Evolutionary conservation across 2,888 invertebrate species (phyloP).

Genomic region (Drosophila barbarae): DNA sequence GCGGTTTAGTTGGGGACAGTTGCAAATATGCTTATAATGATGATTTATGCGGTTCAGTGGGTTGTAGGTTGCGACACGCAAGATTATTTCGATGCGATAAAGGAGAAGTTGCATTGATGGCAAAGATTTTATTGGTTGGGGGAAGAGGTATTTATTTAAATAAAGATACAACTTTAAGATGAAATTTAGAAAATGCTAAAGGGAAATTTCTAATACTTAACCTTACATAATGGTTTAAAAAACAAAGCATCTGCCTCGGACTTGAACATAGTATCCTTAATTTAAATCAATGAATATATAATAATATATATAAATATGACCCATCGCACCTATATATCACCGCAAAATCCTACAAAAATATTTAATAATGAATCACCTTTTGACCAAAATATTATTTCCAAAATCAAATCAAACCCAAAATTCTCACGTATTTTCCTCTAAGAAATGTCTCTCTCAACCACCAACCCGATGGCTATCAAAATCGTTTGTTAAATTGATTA

Average conservation of each 20-base stretch:
- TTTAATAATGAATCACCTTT: background rate
- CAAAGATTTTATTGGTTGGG: background rate
- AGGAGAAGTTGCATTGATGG: conserved; percentile 12
- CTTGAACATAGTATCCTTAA: no score
- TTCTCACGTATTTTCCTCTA: background rate
- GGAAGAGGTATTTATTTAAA: background rate
- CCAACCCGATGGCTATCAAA: background rate
- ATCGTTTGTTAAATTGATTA: conserved; percentile 5
- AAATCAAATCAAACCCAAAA: background rate
- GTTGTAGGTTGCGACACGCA: background rate
- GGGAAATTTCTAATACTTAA: background rate
- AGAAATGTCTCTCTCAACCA: background rate
- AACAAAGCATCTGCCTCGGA: background rate
- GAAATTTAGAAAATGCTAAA: accelerated
- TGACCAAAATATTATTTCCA: background rate
- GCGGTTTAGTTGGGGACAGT: conserved; percentile 29
- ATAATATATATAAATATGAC: background rate
- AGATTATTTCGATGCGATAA: conserved; percentile 2
- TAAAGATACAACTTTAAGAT: background rate
- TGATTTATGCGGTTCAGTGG: conserved; percentile 36
- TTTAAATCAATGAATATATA: no score
- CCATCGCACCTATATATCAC: background rate
- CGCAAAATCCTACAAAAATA: background rate
- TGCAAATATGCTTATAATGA: conserved; percentile 38
- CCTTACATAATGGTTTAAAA: background rate